Conservation (phyloP, 2,888 invertebrate genomes). For the Portevinia maculata region DNA sequence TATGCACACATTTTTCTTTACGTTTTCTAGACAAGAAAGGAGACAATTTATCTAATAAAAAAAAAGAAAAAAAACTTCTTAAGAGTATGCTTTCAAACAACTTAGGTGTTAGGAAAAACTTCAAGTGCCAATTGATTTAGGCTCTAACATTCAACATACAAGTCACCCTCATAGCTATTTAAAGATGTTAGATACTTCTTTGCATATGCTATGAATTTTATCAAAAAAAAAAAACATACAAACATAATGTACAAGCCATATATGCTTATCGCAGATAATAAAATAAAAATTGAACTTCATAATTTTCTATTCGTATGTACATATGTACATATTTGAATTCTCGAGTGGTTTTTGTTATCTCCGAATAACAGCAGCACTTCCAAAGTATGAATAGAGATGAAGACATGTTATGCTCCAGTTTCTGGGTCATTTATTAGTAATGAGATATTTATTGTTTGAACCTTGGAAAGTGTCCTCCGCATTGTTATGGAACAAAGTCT, state of each 20-base stretch:
- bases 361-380: constrained; percentile 6
- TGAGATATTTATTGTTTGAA: constrained; percentile 45
- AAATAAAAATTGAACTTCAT: constrained; percentile 24
- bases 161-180: constrained; percentile 9
- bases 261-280: constrained; percentile 9
- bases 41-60: background rate
- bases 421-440: constrained; percentile 64
- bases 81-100: constrained; percentile 7
- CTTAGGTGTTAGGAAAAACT: background rate
- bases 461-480: constrained; percentile 16
- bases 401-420: constrained; percentile 25
- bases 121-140: background rate
- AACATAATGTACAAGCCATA: background rate
- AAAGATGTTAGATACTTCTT: background rate
- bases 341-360: constrained; percentile 14
- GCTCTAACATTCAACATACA: background rate
- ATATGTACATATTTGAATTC: constrained; percentile 7
- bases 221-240: background rate
- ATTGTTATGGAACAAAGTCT: constrained; percentile 6
- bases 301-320: constrained; percentile 11
- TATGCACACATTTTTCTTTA: constrained; percentile 29
- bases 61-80: too few species aligned
- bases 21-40: constrained; percentile 2
- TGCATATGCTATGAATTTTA: constrained; percentile 1
- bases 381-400: background rate